These are phyloP conservation scores for Hyposoter didymator DNA, from an alignment of 2,888 invertebrate genomes.

Conservation along the genomic window DNA sequence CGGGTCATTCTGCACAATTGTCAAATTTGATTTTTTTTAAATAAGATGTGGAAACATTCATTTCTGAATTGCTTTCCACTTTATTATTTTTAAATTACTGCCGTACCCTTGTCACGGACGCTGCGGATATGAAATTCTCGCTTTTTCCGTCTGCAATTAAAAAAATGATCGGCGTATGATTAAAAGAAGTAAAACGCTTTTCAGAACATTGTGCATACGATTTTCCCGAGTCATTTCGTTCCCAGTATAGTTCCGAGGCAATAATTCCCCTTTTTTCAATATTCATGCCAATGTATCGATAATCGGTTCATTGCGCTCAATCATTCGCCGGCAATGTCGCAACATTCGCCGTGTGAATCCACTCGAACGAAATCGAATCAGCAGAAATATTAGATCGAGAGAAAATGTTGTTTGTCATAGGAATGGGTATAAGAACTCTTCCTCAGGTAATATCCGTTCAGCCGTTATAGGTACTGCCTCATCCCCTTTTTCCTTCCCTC, in stretches of 20 bases:
- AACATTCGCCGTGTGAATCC: background rate
- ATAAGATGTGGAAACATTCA: too few relatives aligned
- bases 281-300: background rate
- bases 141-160: background rate
- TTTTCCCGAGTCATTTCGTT: background rate
- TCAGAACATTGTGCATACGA: background rate
- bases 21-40: too few relatives aligned
- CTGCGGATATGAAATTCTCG: background rate
- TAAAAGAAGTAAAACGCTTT: background rate
- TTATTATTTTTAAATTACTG: background rate
- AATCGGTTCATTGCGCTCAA: background rate
- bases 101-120: background rate
- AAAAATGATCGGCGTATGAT: background rate
- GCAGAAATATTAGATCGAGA: background rate
- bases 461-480: background rate
- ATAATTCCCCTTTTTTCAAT: background rate
- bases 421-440: slow-evolving; percentile 14
- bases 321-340: background rate
- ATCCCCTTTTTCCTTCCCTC: background rate
- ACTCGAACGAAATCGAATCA: background rate
- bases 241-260: background rate
- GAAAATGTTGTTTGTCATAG: slow-evolving; percentile 14
- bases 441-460: background rate
- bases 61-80: background rate
- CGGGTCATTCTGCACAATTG: too few relatives aligned